Percentiles rank a stretch among this genome's conserved stretches.
Evolutionary conservation across 2,797 vertebrate species (phyloP).

Genomic region (Cryptoblepharus egeriae): DNA sequence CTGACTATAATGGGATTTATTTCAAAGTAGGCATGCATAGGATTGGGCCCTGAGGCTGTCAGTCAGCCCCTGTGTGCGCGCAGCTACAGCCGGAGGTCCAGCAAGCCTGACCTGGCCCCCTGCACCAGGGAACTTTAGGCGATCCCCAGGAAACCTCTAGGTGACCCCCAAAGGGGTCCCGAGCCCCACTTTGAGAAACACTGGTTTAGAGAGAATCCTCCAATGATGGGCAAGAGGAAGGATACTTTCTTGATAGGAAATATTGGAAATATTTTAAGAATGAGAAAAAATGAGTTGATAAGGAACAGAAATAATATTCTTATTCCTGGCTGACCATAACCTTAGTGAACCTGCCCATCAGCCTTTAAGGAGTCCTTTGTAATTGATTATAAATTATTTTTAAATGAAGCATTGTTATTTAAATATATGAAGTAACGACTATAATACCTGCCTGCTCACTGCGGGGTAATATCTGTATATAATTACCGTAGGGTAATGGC

Average conservation of each 20-base stretch:
- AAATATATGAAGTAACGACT: neutral
- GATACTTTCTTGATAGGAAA: neutral
- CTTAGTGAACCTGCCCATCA: neutral
- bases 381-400: neutral
- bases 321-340: neutral
- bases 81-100: too few species aligned
- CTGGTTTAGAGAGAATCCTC: conserved; percentile 60
- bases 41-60: too few species aligned
- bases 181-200: too few species aligned
- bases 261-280: neutral
- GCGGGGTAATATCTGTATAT: neutral
- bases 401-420: neutral
- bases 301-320: neutral
- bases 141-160: too few species aligned
- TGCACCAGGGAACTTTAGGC: too few species aligned
- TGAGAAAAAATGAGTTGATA: neutral
- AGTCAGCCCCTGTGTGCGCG: too few species aligned
- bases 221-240: neutral
- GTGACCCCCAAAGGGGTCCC: too few species aligned
- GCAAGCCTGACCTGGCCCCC: too few species aligned
- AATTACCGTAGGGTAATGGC: neutral
- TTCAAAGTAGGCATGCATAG: too few species aligned
- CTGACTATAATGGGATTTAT: too few species aligned
- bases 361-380: neutral
- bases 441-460: neutral